Evolutionary conservation across 2,113 vertebrate genomes (phyloP).

Genomic region (Fukomys damarensis): DNA sequence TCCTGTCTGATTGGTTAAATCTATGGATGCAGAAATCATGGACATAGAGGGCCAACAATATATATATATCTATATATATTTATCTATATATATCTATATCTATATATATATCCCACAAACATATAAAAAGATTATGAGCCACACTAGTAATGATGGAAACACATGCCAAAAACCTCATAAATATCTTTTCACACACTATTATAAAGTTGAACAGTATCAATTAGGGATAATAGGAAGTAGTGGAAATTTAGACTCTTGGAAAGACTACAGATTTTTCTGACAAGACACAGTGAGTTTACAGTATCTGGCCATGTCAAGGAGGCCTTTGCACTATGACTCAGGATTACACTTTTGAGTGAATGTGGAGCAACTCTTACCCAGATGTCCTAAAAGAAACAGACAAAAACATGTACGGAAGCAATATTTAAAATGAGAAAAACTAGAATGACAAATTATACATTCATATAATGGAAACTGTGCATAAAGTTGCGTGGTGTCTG

Average conservation of each 20-base stretch:
- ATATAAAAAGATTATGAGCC: background rate
- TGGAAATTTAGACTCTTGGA: background rate
- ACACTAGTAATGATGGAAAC: background rate
- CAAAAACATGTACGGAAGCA: background rate
- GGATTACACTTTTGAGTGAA: background rate
- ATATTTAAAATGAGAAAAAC: background rate
- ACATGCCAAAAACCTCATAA: background rate
- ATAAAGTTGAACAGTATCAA: background rate
- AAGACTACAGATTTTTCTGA: background rate
- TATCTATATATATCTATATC: no score
- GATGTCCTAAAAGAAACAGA: background rate
- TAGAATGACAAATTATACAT: background rate
- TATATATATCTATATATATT: background rate
- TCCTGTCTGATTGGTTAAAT: background rate
- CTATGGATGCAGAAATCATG: background rate
- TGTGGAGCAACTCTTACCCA: background rate
- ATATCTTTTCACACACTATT: background rate
- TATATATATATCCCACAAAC: background rate
- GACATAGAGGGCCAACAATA: background rate
- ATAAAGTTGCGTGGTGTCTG: background rate
- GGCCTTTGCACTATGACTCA: background rate
- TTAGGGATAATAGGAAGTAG: background rate
- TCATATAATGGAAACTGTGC: background rate
- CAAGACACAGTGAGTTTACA: background rate
- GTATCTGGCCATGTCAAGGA: background rate